Percentiles rank a stretch among this genome's conserved stretches.
Conservation (phyloP, 2,113 vertebrate species). For the Carassius auratus region DNA sequence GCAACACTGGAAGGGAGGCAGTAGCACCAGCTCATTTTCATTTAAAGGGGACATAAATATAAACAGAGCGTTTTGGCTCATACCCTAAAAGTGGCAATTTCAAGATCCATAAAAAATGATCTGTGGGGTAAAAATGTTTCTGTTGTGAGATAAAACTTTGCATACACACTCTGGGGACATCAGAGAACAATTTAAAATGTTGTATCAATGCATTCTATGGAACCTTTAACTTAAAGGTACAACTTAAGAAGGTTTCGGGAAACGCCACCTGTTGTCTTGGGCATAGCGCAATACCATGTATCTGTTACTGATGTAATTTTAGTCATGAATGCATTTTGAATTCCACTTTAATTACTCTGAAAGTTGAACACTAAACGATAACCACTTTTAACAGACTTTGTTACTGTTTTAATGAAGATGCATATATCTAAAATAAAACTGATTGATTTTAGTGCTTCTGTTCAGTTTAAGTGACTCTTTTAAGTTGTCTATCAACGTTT, state of each 20-base stretch:
- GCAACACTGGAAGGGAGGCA: too few relatives aligned
- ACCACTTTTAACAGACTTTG: not conserved
- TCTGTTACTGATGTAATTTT: not conserved
- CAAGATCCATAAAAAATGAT: too few relatives aligned
- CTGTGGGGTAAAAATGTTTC: too few relatives aligned
- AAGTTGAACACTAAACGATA: not conserved
- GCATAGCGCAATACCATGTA: not conserved
- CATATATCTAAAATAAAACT: not conserved
- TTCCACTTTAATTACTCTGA: not conserved
- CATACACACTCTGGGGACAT: too few relatives aligned
- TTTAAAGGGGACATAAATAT: too few relatives aligned
- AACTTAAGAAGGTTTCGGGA: too few relatives aligned
- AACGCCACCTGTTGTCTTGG: not conserved
- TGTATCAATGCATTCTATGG: too few relatives aligned
- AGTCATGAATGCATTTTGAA: not conserved
- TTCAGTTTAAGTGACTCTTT: not conserved
- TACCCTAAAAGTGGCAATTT: too few relatives aligned
- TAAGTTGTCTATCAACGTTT: slow-evolving; percentile 59
- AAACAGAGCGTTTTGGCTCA: too few relatives aligned
- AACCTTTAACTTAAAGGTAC: not conserved
- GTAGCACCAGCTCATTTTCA: too few relatives aligned
- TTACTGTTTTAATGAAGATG: not conserved
- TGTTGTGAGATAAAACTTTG: too few relatives aligned
- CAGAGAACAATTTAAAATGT: too few relatives aligned
- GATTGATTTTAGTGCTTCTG: not conserved